phyloP scores from a whole-genome alignment of 2,888 invertebrate genomes.

The Thera britannica region DNA sequence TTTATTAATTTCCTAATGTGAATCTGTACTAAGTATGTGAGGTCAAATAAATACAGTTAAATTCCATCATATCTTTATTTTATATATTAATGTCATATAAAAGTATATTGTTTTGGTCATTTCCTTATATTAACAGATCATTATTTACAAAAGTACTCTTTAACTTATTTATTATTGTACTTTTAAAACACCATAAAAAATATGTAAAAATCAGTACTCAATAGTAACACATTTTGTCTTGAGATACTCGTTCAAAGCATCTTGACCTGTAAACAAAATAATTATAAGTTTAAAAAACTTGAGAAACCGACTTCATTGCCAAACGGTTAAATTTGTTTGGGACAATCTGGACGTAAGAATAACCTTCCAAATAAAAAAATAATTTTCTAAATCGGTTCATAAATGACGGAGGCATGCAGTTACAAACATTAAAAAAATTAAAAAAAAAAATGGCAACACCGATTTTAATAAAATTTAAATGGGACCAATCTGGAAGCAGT shows the following conservation, averaged over 20 bases:
- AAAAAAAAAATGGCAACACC: no score
- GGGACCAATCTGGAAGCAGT: no score
- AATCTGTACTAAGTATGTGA: background rate
- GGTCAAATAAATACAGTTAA: conserved; percentile 22
- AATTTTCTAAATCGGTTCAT: no score
- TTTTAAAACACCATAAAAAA: conserved; percentile 13
- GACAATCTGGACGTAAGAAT: no score
- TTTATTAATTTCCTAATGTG: conserved; percentile 20
- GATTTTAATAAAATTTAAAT: no score
- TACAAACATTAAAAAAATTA: no score
- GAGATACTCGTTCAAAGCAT: conserved; percentile 96
- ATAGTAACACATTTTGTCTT: conserved; percentile 97
- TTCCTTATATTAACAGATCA: conserved; percentile 27
- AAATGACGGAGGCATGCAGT: no score
- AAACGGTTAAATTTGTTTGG: no score
- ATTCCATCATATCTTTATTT: conserved; percentile 24
- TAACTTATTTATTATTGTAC: conserved; percentile 17
- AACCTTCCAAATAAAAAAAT: no score
- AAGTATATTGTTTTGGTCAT: conserved; percentile 25
- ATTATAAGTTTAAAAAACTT: no score
- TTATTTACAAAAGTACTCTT: conserved; percentile 25
- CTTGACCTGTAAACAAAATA: conserved; percentile 89
- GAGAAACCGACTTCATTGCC: no score
- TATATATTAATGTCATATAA: conserved; percentile 9
- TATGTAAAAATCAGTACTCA: conserved; percentile 88